phyloP scores from a whole-genome alignment of 2,888 invertebrate species.

The Drosophila gaucha region DNA sequence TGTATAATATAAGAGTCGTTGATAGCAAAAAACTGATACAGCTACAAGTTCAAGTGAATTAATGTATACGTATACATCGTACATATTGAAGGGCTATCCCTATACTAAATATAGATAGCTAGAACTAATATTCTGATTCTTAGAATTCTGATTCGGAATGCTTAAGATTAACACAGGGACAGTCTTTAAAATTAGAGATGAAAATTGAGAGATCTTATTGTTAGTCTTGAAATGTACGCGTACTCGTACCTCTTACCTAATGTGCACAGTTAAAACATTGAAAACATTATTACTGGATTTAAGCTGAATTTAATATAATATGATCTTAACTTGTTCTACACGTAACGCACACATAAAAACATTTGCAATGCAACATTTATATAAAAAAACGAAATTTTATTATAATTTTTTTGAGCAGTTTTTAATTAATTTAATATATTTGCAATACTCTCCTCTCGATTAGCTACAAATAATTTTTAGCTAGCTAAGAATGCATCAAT shows the following conservation, averaged over 20 bases:
- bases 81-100: slow-evolving; percentile 11
- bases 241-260: slow-evolving; percentile 35
- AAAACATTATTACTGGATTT: slow-evolving; percentile 45
- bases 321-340: slow-evolving; percentile 3
- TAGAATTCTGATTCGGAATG: slow-evolving; percentile 35
- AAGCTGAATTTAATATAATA: slow-evolving; percentile 20
- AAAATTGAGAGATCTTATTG: slow-evolving; percentile 59
- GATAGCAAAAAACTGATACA: slow-evolving; percentile 67
- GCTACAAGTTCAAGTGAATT: slow-evolving; percentile 40
- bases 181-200: slow-evolving; percentile 69
- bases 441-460: slow-evolving; percentile 24
- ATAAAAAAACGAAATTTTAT: slow-evolving; percentile 37
- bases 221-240: slow-evolving; percentile 57
- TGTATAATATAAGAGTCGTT: slow-evolving; percentile 45
- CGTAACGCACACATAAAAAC: slow-evolving; percentile 46
- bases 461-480: slow-evolving; percentile 55
- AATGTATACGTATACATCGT: slow-evolving; percentile 16
- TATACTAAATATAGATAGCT: neutral
- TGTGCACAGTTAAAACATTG: slow-evolving; percentile 52
- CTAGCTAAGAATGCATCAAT: slow-evolving; percentile 77
- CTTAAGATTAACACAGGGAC: slow-evolving; percentile 72
- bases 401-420: slow-evolving; percentile 36
- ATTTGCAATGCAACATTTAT: slow-evolving; percentile 62
- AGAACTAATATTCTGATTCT: slow-evolving; percentile 28
- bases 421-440: slow-evolving; percentile 25